Evolutionary conservation across 2,113 vertebrate species (phyloP), one percentile per base, ranked within the genome.

Genomic region (Hemiscyllium ocellatum): DNA sequence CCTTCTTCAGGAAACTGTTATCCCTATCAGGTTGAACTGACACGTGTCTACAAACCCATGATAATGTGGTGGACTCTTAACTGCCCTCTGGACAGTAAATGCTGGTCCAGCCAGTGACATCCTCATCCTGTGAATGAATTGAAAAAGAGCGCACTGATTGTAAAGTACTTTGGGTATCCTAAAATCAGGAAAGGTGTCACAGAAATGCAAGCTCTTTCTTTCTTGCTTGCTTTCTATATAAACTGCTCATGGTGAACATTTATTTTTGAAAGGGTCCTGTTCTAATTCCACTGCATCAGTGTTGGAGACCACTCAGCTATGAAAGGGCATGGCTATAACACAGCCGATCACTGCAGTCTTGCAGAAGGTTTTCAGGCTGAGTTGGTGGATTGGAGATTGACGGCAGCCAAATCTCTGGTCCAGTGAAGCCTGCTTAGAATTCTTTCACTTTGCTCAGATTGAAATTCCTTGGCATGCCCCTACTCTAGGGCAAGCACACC

Each of bases 361-460:
- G 56, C 61, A 37, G 89, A 93, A 37, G 61, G n/a, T 33, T 20
- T 47, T 37, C n/a, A 66, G 89, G 37, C 37, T 66, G 65, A 17
- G 61, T 24, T 4, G 12, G 29, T 33, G 66, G 22, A 24, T 2
- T 17, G 29, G 65, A 52, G 93, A 72, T 90, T 66, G 69, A 96
- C 65, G 83, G 94, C 83, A 96, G 95, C 68, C 69, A 50, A 72
- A 85, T 95, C 90, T 70, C 83, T 95, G 66, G 37, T 94, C 94
- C 29, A 33, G 95, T 93, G 95, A 52, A 2, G 56, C 86, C 83
- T 94, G 95, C 68, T 96, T 72, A 96, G 96, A 95, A 96, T 96
- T 96, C 95, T 85, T 95, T 85, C 85, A 78, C 95, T 96, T 96
- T 96, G 95, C 89, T 96, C 66, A 91, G 78, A 83, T 95, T 95